Evolutionary conservation across 2,113 vertebrate genomes (phyloP).

Genomic region (Gallinago jamesoni): DNA sequence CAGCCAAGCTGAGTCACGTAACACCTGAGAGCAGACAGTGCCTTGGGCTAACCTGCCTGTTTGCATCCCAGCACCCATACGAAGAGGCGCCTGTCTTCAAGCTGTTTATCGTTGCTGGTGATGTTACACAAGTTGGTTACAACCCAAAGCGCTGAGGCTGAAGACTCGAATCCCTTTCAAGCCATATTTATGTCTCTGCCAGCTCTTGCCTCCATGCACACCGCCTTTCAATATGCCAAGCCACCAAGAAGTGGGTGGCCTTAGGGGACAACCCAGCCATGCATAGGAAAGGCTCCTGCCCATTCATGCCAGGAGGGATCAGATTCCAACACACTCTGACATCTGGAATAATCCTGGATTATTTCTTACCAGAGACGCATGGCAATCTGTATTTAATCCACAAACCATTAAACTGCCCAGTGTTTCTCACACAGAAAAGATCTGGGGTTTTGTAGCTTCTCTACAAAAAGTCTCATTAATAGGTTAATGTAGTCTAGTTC

Average conservation of each 20-base stretch:
- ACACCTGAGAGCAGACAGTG: not conserved
- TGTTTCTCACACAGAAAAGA: not conserved
- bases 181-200: not conserved
- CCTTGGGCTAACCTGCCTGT: not conserved
- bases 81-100: not conserved
- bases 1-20: fast-evolving
- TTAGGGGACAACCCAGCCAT: fast-evolving
- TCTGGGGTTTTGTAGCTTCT: not conserved
- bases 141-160: not conserved
- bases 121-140: not conserved
- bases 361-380: not conserved
- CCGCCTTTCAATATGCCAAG: not conserved
- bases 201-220: not conserved
- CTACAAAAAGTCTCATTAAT: not conserved
- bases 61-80: not conserved
- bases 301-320: fast-evolving
- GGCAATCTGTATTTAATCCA: not conserved
- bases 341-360: not conserved
- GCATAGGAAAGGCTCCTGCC: not conserved
- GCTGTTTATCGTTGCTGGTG: not conserved
- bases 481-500: not conserved
- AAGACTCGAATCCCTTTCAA: not conserved
- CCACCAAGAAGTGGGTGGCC: not conserved
- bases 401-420: not conserved
- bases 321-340: not conserved